phyloP scores from a whole-genome alignment of 2,797 vertebrate genomes.

The Petrocephalus schoutedeni region DNA sequence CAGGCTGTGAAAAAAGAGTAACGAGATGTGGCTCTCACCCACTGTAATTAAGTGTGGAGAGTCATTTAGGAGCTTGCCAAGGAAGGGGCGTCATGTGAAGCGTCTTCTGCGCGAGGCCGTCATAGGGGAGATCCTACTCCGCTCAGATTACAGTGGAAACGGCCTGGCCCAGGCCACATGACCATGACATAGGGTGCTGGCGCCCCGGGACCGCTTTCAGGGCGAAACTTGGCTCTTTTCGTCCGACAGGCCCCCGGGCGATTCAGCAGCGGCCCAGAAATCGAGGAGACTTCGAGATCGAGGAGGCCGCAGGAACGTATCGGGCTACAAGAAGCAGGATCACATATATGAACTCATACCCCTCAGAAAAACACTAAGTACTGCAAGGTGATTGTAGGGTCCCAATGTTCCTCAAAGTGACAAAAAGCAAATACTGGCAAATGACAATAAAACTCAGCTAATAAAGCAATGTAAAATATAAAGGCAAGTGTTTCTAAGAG shows the following conservation, averaged over 20 bases:
- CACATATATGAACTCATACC: background rate
- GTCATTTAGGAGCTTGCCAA: constrained; percentile 89
- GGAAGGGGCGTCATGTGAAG: constrained; percentile 46
- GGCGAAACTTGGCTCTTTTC: background rate
- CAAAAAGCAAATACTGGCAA: background rate
- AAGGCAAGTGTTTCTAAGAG: background rate
- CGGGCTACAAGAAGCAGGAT: background rate
- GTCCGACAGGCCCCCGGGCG: background rate
- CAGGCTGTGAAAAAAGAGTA: constrained; percentile 96
- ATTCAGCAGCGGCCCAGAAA: background rate
- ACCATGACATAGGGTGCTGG: background rate
- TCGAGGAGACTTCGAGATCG: background rate
- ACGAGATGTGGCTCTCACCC: constrained; percentile 96
- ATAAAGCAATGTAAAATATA: background rate
- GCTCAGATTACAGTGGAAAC: background rate
- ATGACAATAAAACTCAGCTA: background rate
- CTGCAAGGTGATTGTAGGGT: background rate
- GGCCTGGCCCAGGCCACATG: background rate
- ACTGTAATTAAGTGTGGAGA: constrained; percentile 98
- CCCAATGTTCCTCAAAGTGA: background rate
- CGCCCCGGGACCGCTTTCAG: background rate
- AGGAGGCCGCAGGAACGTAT: background rate
- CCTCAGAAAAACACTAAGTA: background rate
- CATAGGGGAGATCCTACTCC: background rate
- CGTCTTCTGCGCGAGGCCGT: background rate